phyloP scores from a whole-genome alignment of 2,888 invertebrate species.

The Apodemia duryi region DNA sequence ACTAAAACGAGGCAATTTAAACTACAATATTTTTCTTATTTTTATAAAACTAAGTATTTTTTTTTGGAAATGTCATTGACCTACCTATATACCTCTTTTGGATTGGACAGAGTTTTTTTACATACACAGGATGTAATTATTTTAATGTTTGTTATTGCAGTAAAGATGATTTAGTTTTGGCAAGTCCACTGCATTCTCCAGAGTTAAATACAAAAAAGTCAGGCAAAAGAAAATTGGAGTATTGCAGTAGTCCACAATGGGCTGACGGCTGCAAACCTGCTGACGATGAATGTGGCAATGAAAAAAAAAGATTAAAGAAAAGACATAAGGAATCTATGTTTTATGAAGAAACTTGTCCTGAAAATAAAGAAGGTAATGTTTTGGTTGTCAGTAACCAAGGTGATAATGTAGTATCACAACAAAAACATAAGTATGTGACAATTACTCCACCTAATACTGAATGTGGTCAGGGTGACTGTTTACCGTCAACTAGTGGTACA shows the following conservation, averaged over 20 bases:
- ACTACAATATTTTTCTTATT: too few relatives aligned
- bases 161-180: constrained; percentile 45
- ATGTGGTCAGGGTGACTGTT: constrained; percentile 68
- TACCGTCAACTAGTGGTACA: constrained; percentile 65
- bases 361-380: constrained; percentile 38
- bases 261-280: constrained; percentile 57
- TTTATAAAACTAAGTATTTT: too few relatives aligned
- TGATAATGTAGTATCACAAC: constrained; percentile 44
- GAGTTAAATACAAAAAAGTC: constrained; percentile 44
- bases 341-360: constrained; percentile 33
- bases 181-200: constrained; percentile 54
- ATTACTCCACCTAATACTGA: constrained; percentile 66
- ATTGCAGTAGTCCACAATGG: constrained; percentile 65
- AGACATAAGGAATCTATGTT: constrained; percentile 18
- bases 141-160: constrained; percentile 37
- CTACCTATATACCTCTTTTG: too few relatives aligned
- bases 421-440: constrained; percentile 49
- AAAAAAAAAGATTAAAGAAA: constrained; percentile 34
- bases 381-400: constrained; percentile 52
- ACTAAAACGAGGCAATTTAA: too few relatives aligned
- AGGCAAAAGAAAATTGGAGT: constrained; percentile 48
- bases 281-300: constrained; percentile 43
- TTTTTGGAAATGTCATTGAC: too few relatives aligned
- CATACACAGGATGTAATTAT: too few relatives aligned
- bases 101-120: too few relatives aligned